Percentiles rank a stretch among this genome's conserved stretches.
phyloP scores from a whole-genome alignment of 2,888 invertebrate species.

The Schizotus pectinicornis region DNA sequence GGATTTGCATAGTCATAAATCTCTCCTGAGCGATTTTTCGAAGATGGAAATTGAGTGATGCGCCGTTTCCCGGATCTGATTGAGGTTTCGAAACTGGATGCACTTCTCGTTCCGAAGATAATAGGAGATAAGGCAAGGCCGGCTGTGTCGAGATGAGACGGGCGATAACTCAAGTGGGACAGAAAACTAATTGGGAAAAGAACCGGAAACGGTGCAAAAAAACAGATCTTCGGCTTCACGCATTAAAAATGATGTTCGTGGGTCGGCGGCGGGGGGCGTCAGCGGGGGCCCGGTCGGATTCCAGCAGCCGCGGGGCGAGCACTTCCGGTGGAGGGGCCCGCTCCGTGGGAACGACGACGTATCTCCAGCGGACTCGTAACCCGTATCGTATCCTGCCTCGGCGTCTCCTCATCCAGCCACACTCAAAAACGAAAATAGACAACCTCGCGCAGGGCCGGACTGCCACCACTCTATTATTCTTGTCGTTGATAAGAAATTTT shows the following conservation, averaged over 20 bases:
- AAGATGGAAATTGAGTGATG: conserved; percentile 15
- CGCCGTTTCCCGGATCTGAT: no score
- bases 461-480: no score
- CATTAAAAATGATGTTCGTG: conserved; percentile 39
- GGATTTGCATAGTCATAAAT: conserved; percentile 11
- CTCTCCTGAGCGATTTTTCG: conserved; percentile 9
- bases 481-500: no score
- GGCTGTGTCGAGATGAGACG: conserved; percentile 17
- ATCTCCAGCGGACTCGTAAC: conserved; percentile 8
- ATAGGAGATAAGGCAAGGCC: conserved; percentile 28
- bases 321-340: conserved; percentile 53
- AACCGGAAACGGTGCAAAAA: conserved; percentile 52
- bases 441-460: no score
- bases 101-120: conserved; percentile 1
- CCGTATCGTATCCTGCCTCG: conserved; percentile 16
- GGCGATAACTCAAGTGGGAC: conserved; percentile 42
- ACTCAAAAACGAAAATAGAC: no score
- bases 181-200: conserved; percentile 51
- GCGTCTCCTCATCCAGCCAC: not conserved
- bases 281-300: conserved; percentile 33
- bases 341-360: conserved; percentile 48
- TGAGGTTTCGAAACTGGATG: no score
- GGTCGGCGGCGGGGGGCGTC: conserved; percentile 35
- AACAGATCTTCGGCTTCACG: conserved; percentile 43
- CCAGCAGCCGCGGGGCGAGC: conserved; percentile 48